A percentile compares a stretch with the other conserved stretches of the same genome.
These are phyloP conservation scores for Dolichotis patagonum DNA, from an alignment of 2,113 vertebrate species.

Conservation along the genomic window DNA sequence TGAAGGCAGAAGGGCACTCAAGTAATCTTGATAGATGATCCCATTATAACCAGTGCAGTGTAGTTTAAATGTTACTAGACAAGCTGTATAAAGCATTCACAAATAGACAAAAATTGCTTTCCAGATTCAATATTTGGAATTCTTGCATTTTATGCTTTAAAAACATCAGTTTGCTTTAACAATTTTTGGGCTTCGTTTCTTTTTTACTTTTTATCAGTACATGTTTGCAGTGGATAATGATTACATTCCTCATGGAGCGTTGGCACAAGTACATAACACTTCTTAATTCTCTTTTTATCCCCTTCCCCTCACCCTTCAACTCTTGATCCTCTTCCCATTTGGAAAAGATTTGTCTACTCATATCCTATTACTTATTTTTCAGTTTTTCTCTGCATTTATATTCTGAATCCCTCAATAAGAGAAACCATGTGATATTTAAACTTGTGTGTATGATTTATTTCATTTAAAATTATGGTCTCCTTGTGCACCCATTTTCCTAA, in stretches of 20 bases:
- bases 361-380: neutral
- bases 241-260: neutral
- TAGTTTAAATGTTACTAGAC: neutral
- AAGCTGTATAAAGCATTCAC: neutral
- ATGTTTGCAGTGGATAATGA: neutral
- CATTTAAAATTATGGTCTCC: neutral
- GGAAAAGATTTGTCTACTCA: neutral
- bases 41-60: neutral
- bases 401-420: neutral
- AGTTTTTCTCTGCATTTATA: neutral
- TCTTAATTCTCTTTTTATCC: neutral
- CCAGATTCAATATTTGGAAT: neutral
- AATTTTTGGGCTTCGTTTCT: neutral
- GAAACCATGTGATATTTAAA: neutral
- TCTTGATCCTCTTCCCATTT: neutral
- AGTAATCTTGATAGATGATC: neutral
- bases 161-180: constrained; percentile 11
- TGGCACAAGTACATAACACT: neutral
- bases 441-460: neutral
- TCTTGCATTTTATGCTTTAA: constrained; percentile 40
- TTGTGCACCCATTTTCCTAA: neutral
- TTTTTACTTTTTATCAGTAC: neutral
- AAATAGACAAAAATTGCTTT: constrained; percentile 29
- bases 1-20: neutral
- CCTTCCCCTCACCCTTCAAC: neutral